Evolutionary conservation across 2,888 invertebrate genomes (phyloP).

Genomic region (Pocota personata): DNA sequence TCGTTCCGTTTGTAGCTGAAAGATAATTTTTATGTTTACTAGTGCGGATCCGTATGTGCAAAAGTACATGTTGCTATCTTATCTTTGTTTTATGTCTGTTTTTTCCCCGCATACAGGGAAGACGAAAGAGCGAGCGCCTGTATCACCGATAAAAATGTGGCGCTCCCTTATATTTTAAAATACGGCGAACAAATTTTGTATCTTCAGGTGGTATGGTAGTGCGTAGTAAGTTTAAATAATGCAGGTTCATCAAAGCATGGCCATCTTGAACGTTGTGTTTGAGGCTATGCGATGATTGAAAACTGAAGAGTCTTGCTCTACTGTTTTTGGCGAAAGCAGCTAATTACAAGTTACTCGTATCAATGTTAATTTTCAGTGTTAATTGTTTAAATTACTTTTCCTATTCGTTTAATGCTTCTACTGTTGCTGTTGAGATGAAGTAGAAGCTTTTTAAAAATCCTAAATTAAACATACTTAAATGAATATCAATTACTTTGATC

Average conservation of each 20-base stretch:
- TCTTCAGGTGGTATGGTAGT: neutral
- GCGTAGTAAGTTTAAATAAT: neutral
- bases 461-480: neutral
- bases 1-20: neutral
- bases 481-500: neutral
- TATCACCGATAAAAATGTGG: neutral
- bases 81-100: constrained; percentile 62
- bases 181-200: no score
- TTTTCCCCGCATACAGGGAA: constrained; percentile 3
- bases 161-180: neutral
- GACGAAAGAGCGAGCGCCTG: neutral
- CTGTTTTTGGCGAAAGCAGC: neutral
- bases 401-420: neutral
- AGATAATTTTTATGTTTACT: constrained; percentile 35
- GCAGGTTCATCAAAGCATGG: neutral
- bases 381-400: neutral
- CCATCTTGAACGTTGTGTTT: neutral
- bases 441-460: neutral
- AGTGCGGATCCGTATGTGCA: constrained; percentile 36
- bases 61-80: constrained; percentile 36
- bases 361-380: neutral
- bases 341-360: neutral
- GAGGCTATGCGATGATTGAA: neutral
- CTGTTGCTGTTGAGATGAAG: neutral
- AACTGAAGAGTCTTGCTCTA: neutral